phyloP scores from a whole-genome alignment of 2,113 vertebrate genomes.

The Myrmecobius fasciatus region DNA sequence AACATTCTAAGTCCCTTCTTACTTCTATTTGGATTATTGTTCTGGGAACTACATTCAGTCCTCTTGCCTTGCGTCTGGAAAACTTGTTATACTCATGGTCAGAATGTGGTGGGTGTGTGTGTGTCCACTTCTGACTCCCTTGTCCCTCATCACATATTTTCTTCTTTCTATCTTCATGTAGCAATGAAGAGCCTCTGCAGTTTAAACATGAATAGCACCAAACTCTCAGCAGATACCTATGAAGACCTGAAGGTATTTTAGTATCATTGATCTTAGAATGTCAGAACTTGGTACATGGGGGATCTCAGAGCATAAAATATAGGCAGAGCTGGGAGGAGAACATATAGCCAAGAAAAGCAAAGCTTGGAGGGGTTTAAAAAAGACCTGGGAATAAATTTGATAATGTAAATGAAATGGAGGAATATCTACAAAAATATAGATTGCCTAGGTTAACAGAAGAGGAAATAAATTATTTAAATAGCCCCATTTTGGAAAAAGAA shows the following conservation, averaged over 20 bases:
- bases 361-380: not conserved
- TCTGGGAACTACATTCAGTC: not conserved
- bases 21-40: not conserved
- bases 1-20: not conserved
- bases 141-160: not conserved
- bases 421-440: no score
- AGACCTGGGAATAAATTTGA: not conserved
- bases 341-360: not conserved
- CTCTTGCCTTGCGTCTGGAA: not conserved
- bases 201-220: slow-evolving; percentile 99
- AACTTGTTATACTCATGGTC: not conserved
- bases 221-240: slow-evolving; percentile 98
- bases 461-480: no score
- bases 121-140: not conserved
- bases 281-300: slow-evolving; percentile 25
- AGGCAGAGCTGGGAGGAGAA: not conserved
- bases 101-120: not conserved
- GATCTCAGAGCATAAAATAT: not conserved
- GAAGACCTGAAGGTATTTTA: slow-evolving; percentile 96
- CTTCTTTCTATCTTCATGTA: slow-evolving; percentile 63
- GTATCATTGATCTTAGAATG: slow-evolving; percentile 13
- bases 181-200: slow-evolving; percentile 99
- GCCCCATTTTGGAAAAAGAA: no score
- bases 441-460: no score
- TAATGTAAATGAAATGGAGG: no score